Evolutionary conservation across 2,797 vertebrate genomes (phyloP).

Genomic region (Carapus acus): DNA sequence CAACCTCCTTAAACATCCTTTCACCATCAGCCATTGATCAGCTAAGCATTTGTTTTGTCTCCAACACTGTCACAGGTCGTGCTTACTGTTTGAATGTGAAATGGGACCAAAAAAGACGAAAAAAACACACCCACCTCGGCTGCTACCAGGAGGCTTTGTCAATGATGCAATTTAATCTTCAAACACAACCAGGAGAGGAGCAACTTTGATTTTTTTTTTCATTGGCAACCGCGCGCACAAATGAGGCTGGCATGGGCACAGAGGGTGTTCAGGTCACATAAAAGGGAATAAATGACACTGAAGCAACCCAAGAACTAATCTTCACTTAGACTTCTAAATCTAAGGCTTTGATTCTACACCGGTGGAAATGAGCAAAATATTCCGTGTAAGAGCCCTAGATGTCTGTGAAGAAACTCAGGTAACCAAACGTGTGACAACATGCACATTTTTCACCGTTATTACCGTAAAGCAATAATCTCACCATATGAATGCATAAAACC

Average conservation of each 20-base stretch:
- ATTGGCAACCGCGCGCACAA: background rate
- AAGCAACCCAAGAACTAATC: conserved; percentile 1
- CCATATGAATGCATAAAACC: conserved; percentile 26
- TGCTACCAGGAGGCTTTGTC: conserved; percentile 51
- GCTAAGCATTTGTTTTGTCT: conserved; percentile 69
- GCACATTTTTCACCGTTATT: conserved; percentile 15
- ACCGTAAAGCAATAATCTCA: conserved; percentile 6
- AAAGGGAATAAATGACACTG: background rate
- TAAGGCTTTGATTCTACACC: background rate
- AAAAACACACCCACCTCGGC: conserved; percentile 28
- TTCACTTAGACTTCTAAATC: conserved; percentile 9
- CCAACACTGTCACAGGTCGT: conserved; percentile 53
- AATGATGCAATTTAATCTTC: conserved; percentile 39
- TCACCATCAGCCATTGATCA: conserved; percentile 49
- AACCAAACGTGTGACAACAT: background rate
- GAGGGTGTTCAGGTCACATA: background rate
- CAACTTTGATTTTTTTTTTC: background rate
- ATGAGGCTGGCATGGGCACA: background rate
- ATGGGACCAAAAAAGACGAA: conserved; percentile 60
- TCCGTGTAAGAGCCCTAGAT: too few species aligned
- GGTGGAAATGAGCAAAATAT: too few species aligned
- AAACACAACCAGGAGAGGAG: conserved; percentile 12
- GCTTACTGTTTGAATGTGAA: conserved; percentile 53
- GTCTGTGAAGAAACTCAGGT: background rate
- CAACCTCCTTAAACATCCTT: conserved; percentile 63